Base-by-base conservation (phyloP, 2,113 vertebrate genomes). In the Mormyrus iriodes region DNA sequence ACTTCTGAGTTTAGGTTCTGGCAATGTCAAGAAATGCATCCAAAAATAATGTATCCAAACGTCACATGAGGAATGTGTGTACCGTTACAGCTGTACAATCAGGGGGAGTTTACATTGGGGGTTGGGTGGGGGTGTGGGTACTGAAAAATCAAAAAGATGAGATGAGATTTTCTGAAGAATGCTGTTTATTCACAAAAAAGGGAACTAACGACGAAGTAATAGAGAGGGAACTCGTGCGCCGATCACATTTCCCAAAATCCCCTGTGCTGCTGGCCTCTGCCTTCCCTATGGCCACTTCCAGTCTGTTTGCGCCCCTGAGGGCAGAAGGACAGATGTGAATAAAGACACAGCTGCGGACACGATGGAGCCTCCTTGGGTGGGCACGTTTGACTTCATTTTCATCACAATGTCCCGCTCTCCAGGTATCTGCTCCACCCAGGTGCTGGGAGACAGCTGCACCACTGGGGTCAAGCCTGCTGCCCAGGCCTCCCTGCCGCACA, bases 241-340 rank as follows among this genome's bases (percentile, higher is more conserved):
- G 35, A 12, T 76, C 31, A 48, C 48, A 8, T n/a, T 88, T 76
- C n/a, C 27, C 19, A 69, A 0, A 31, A 49, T 51, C 3, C 21
- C 7, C n/a, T 51, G 87, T 21, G 46, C 85, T 35, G 12, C 51
- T 52, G 85, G 51, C 8, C 24, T 9, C 83, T 5, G 58, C 89
- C n/a, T 82, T 31, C 49, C 82, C 27, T 86, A 21, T 89, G 82
- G 48, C 85, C 79, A 42, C 58, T 88, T 87, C 89, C 58, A 35
- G 65, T 76, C n/a, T 73, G 46, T 76, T 69, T 49, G n/a, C 12
- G 2, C 73, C 52, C 58, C 61, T 15, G 13, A 42, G 39, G 55
- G 10, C 39, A 52, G 21, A 21, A n/a, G 15, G 46, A 42, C 51
- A 51, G 53, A n/a, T 15, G 4, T 61, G 35, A 61, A 61, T 61